Conservation (phyloP, 1,140 invertebrate species). For the Drosophila littoralis region DNA sequence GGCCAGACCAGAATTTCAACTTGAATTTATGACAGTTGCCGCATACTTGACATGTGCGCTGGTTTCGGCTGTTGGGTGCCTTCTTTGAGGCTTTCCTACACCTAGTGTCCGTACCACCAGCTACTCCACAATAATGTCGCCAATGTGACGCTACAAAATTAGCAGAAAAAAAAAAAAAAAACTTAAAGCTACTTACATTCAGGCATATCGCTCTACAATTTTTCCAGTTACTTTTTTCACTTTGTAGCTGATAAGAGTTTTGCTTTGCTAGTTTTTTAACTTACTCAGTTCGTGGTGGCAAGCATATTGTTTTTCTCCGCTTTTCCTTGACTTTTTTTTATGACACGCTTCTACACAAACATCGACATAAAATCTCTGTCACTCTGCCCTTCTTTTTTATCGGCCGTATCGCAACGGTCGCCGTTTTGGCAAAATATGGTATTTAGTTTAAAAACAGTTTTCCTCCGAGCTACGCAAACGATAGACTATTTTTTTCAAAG, state of each 20-base stretch:
- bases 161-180: slow-evolving; percentile 11
- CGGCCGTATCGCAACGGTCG: slow-evolving; percentile 29
- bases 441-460: slow-evolving; percentile 13
- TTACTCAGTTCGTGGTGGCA: slow-evolving; percentile 32
- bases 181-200: slow-evolving; percentile 63
- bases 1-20: slow-evolving; percentile 65
- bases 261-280: slow-evolving; percentile 73
- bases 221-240: slow-evolving; percentile 41
- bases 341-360: slow-evolving; percentile 60
- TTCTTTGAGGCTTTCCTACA: slow-evolving; percentile 27
- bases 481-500: neutral
- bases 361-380: slow-evolving; percentile 69
- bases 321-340: slow-evolving; percentile 54
- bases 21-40: slow-evolving; percentile 79
- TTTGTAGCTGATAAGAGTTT: slow-evolving; percentile 72
- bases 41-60: slow-evolving; percentile 41
- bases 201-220: slow-evolving; percentile 60
- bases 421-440: slow-evolving; percentile 22
- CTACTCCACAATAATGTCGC: slow-evolving; percentile 62
- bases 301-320: slow-evolving; percentile 70
- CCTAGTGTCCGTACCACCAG: slow-evolving; percentile 37
- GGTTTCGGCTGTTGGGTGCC: slow-evolving; percentile 5
- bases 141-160: slow-evolving; percentile 58
- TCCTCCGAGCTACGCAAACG: neutral
- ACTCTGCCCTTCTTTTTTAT: slow-evolving; percentile 56